These are phyloP conservation scores for Spatula clypeata DNA, from an alignment of 2,797 vertebrate species.

Conservation along the genomic window DNA sequence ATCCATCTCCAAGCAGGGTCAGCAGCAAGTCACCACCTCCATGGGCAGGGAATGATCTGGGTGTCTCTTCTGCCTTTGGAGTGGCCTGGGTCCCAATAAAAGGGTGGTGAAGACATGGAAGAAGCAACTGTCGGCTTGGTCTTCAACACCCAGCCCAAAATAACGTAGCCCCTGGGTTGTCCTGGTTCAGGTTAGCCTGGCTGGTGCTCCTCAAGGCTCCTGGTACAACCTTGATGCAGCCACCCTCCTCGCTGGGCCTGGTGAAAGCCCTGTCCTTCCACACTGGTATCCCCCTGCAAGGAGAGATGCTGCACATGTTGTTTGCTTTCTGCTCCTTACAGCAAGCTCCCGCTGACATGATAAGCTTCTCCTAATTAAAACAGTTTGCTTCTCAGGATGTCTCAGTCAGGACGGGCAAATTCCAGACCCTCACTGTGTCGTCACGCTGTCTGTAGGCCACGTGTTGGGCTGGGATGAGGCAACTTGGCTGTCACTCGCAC, in stretches of 20 bases:
- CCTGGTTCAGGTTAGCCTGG: not conserved
- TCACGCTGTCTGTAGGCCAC: not conserved
- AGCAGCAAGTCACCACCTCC: accelerated
- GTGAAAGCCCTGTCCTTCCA: not conserved
- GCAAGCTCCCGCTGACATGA: not conserved
- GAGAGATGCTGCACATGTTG: not conserved
- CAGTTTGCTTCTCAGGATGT: not conserved
- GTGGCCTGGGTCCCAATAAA: not conserved
- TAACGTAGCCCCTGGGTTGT: not conserved
- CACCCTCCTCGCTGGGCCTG: not conserved
- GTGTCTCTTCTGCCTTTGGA: not conserved
- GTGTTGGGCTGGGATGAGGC: accelerated
- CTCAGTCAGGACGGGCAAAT: not conserved
- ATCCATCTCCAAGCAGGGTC: not conserved
- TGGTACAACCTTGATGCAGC: not conserved
- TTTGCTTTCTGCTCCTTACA: not conserved
- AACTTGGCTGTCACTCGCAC: not conserved
- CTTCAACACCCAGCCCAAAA: not conserved
- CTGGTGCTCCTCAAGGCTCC: not conserved
- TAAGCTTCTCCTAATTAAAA: not conserved
- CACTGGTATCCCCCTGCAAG: not conserved
- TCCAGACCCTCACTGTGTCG: not conserved
- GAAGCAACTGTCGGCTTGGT: not conserved
- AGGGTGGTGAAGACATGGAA: accelerated
- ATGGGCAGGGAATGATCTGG: accelerated